A percentile compares a stretch with the other conserved stretches of the same genome.
Evolutionary conservation across 1,140 invertebrate species (phyloP).

Genomic region (Ganaspis sp.): DNA sequence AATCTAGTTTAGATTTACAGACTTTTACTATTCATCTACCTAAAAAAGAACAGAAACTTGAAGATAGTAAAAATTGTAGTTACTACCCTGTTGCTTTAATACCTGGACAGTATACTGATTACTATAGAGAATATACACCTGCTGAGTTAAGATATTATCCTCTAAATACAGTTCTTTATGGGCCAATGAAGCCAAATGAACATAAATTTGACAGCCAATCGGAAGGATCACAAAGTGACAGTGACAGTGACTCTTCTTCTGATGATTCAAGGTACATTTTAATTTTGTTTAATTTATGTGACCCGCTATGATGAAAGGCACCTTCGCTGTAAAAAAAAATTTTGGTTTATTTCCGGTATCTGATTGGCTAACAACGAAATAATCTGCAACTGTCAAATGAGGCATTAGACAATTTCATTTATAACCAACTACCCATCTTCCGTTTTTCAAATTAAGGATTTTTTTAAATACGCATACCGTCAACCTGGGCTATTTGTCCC

Average conservation of each 20-base stretch:
- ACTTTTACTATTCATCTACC: slow-evolving; percentile 86
- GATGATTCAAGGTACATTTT: slow-evolving; percentile 77
- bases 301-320: too few relatives aligned
- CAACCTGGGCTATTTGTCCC: too few relatives aligned
- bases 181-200: slow-evolving; percentile 80
- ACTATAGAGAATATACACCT: slow-evolving; percentile 82
- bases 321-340: too few relatives aligned
- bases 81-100: slow-evolving; percentile 94
- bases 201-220: slow-evolving; percentile 77
- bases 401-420: too few relatives aligned
- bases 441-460: too few relatives aligned
- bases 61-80: slow-evolving; percentile 77
- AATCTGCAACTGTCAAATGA: too few relatives aligned
- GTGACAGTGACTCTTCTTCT: slow-evolving; percentile 78
- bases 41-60: slow-evolving; percentile 73
- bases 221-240: slow-evolving; percentile 77
- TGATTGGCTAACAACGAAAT: too few relatives aligned
- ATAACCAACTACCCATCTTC: too few relatives aligned
- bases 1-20: slow-evolving; percentile 85
- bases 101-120: slow-evolving; percentile 94
- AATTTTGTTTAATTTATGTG: too few relatives aligned
- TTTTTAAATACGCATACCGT: too few relatives aligned
- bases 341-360: too few relatives aligned
- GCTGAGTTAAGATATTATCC: slow-evolving; percentile 88
- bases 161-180: slow-evolving; percentile 91